These are phyloP conservation scores for Pseudochaenichthys georgianus DNA, from an alignment of 2,797 vertebrate genomes.

Conservation along the genomic window DNA sequence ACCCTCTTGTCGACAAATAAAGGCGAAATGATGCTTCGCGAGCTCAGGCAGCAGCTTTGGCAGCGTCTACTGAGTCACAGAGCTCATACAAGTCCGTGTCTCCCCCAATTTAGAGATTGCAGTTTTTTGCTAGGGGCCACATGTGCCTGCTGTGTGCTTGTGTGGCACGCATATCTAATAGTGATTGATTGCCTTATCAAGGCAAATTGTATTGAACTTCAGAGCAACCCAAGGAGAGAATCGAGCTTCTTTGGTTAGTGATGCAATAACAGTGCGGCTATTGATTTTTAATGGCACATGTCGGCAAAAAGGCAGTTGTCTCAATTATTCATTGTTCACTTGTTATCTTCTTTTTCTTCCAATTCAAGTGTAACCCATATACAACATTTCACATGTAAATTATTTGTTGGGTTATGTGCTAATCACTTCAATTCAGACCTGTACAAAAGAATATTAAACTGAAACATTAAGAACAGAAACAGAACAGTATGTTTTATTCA, in stretches of 20 bases:
- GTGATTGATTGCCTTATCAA: conserved; percentile 82
- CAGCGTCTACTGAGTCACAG: conserved; percentile 60
- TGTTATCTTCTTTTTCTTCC: conserved; percentile 27
- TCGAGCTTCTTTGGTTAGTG: conserved; percentile 67
- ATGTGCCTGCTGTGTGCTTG: conserved; percentile 73
- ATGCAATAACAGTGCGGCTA: conserved; percentile 68
- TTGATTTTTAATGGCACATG: conserved; percentile 66
- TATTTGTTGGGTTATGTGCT: neutral
- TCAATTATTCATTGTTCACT: conserved; percentile 47
- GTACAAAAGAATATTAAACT: neutral
- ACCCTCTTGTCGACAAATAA: conserved; percentile 66
- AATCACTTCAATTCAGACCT: neutral
- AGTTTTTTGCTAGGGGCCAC: conserved; percentile 67
- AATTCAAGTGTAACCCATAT: neutral
- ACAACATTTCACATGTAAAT: conserved; percentile 10
- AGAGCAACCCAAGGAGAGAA: conserved; percentile 69
- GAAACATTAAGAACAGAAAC: neutral
- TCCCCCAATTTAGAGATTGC: conserved; percentile 74
- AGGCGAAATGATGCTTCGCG: conserved; percentile 61
- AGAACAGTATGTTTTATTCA: neutral
- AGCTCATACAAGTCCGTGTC: conserved; percentile 64
- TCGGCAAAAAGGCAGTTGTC: conserved; percentile 42
- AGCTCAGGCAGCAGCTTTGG: conserved; percentile 47
- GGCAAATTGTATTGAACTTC: conserved; percentile 75
- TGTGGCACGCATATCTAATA: conserved; percentile 72